Evolutionary conservation across 2,797 vertebrate species (phyloP).

Genomic region (Myripristis jacobus): DNA sequence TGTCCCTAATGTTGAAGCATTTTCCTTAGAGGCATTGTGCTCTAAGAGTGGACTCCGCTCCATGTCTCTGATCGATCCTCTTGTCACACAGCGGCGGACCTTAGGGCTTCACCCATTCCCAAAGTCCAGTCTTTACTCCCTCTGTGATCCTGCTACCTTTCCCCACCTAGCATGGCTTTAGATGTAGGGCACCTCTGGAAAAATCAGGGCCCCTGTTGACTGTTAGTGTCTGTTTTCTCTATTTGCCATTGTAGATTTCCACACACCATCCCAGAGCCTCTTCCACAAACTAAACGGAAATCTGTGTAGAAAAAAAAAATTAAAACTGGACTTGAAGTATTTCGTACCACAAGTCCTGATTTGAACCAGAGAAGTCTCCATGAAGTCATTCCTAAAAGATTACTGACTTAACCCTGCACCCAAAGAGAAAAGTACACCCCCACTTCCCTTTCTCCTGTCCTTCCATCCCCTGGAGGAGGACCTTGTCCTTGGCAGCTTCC

Average conservation of each 20-base stretch:
- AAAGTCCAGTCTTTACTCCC: conserved; percentile 50
- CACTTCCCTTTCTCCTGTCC: not conserved
- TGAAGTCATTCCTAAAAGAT: conserved; percentile 44
- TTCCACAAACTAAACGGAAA: conserved; percentile 60
- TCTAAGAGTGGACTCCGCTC: conserved; percentile 44
- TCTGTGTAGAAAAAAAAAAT: conserved; percentile 31
- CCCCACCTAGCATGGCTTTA: conserved; percentile 80
- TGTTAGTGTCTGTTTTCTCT: conserved; percentile 63
- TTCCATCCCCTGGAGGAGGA: conserved; percentile 57
- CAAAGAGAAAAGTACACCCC: conserved; percentile 42
- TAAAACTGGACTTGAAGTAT: too few species aligned
- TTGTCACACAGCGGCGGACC: conserved; percentile 61
- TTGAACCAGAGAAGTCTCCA: conserved; percentile 27
- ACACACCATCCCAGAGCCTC: conserved; percentile 64
- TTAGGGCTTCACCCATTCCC: conserved; percentile 55
- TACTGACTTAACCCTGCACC: conserved; percentile 41
- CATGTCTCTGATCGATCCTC: conserved; percentile 52
- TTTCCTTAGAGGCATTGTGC: conserved; percentile 51
- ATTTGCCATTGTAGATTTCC: conserved; percentile 68
- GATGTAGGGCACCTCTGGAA: conserved; percentile 72
- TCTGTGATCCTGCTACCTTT: conserved; percentile 59
- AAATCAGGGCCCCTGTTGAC: conserved; percentile 70
- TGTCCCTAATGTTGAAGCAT: conserved; percentile 41
- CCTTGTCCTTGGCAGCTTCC: conserved; percentile 79
- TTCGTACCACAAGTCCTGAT: conserved; percentile 12